Evolutionary conservation across 2,797 vertebrate species (phyloP), one percentile per base, ranked within the genome.

Genomic region (Monodelphis domestica): DNA sequence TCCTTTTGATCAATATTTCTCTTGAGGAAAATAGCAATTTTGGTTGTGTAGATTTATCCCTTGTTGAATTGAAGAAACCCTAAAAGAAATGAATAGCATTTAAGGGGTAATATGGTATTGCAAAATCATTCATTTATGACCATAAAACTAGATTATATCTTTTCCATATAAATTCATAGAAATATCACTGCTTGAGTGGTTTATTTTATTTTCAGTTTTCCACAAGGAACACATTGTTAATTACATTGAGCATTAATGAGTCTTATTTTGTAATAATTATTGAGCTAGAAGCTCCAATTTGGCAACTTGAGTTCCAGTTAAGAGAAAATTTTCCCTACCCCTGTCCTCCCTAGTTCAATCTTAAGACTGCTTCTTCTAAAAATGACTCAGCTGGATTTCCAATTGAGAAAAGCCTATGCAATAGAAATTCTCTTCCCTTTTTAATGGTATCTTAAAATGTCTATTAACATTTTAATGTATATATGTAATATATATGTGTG

Each of bases 61-160:
- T 45, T 84, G 26, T 84, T 50, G 5, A 91, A 92, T 2, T 93
- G 10, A 93, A 89, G 95, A 91, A 54, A 10, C 2, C 54, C 91
- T 89, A 89, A 92, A 93, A 96, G 52, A 94, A 56, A 14, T 59
- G 88, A 89, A 84, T 53, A 29, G 89, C 7, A 70, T 94, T 95
- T 54, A 4, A 92, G 12, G 53, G 1, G 52, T 57, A 94, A 96
- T 53, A 93, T 0, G 12, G 51, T 2, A 29, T 90, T 84, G 94
- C 30, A 33, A 53, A 53, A 55, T 6, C 5, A 87, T 14, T 52
- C 90, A 51, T 3, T 15, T 84, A 1, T 92, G 38, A 94, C 90
- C 92, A 90, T 57, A 90, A 93, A 93, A 51, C 14, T 17, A 90
- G 9, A 26, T 84, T 50, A 84, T 24, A 84, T 38, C 9, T 26